Conservation (phyloP, 2,888 invertebrate species). For the Pardosa pseudoannulata region DNA sequence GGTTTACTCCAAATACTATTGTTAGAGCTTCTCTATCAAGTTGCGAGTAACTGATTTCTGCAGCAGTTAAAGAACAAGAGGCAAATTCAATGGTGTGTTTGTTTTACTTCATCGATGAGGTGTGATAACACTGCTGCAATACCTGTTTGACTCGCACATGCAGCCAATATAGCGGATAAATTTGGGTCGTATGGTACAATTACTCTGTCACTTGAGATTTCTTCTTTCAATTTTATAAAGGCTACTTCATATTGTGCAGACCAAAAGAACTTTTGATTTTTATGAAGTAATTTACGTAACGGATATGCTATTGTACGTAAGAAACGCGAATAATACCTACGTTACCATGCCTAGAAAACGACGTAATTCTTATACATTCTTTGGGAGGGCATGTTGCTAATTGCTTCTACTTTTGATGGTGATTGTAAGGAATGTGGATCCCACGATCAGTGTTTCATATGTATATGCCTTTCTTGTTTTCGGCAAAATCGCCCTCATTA, state of each 20-base stretch:
- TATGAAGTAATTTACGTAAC: no score
- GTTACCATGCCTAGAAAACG: slow-evolving; percentile 10
- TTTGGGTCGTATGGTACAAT: background rate
- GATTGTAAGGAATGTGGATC: no score
- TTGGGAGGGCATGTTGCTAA: background rate
- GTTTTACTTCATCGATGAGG: no score
- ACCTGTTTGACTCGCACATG: background rate
- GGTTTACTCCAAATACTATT: background rate
- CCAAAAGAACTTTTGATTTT: no score
- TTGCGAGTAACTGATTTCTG: no score
- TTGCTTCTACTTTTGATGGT: background rate
- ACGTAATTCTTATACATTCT: background rate
- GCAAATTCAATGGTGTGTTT: background rate
- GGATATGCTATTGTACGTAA: no score
- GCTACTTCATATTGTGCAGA: no score
- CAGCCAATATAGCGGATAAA: background rate
- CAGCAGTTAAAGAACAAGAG: background rate
- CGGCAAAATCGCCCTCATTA: no score
- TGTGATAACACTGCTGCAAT: background rate
- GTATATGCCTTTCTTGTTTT: no score
- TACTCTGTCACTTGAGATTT: no score
- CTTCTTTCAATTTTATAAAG: no score
- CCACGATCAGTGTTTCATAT: no score
- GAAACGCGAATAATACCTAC: slow-evolving; percentile 6
- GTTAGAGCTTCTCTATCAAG: slow-evolving; percentile 5